Evolutionary conservation across 2,888 invertebrate species (phyloP), one percentile per base, ranked within the genome.

Genomic region (Arctia plantaginis): DNA sequence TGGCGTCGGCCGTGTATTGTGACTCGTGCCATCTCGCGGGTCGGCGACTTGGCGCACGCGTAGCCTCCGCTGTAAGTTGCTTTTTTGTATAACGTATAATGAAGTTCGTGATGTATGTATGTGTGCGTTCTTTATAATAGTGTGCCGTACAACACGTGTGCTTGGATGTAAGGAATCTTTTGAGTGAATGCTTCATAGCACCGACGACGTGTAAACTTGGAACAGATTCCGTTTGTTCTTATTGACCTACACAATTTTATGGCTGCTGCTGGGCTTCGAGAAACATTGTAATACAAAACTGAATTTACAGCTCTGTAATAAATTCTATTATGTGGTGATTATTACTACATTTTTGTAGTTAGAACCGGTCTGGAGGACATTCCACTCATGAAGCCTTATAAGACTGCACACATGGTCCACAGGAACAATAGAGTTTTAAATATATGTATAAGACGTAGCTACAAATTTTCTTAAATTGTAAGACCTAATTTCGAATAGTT

Each of bases 1-100:
- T 73, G 76, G 3, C 35, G 35, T 35, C 67, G 76, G 74, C 66
- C 59, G 66, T 27, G 33, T 70, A 62, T 59, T 89, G 91, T 93
- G 93, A 92, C 95, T 95, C 95, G 95, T 94, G 94, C 94, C 93
- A 90, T 89, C 90, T 88, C 90, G 90, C 89, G 91, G 93, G 93
- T 94, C 94, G 93, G 90, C 90, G 90, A 89, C 90, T 89, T 85
- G 75, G 86, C 92, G 94, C 94, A 93, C 95, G 95, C 93, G 94
- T 94, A 94, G 94, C 94, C 94, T 94, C 93, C 93, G 90, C 89
- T 91, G 86, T 27, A 59, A 59, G 59, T 93, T 94, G 93, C 90
- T 94, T 92, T 94, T 95, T 95, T 95, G 92, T 93, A 91, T 92
- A 92, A 92, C 91, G 91, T 91, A 87, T 89, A 90, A 91, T 90